Base-by-base conservation (phyloP, 1,140 invertebrate species). In the Elysia chlorotica region DNA sequence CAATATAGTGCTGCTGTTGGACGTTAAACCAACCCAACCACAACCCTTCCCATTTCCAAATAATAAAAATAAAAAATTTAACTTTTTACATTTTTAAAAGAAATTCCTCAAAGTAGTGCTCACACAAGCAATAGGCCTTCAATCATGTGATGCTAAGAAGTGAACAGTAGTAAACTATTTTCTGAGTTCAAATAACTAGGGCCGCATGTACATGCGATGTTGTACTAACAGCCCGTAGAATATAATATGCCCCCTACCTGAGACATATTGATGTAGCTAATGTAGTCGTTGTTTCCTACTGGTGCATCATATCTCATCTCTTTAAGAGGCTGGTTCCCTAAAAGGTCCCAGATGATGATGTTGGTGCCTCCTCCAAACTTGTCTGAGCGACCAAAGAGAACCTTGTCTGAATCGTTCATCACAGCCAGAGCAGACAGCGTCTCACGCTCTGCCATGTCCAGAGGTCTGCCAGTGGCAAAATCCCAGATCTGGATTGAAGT, bases 401-500 rank as follows among this genome's bases (percentile, higher is more conserved):
- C 81, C 66, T 83, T 81, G 41, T 87, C 81, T 30, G 81, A 82
- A 61, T 87, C 83, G 68, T 77, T 79, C 80, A 86, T 83, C 25
- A 85, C 76, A 65, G 83, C 81, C 25, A 86, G 71, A n/a, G 86
- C 85, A n/a, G 87, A 86, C 66, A 85, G 87, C 21, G 83, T 79
- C 68, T 86, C 83, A 6, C 79, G 75, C 28, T 78, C 71, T 2
- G 80, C 72, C 85, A 87, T 87, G 21, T 83, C 83, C 53, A 88
- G 71, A 28, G 86, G 85, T 56, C 77, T 75, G 2, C 86, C 87
- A 6, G 82, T 83, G 17, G 76, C 76, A 74, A 87, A 88, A 73
- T 88, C 85, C 87, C 87, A 88, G 25, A 88, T 83, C 87, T 88
- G 72, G 56, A 79, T n/a, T n/a, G n/a, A n/a, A n/a, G n/a, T n/a